Base-by-base conservation (phyloP, 1,140 invertebrate species). In the Mamestra configurata region DNA sequence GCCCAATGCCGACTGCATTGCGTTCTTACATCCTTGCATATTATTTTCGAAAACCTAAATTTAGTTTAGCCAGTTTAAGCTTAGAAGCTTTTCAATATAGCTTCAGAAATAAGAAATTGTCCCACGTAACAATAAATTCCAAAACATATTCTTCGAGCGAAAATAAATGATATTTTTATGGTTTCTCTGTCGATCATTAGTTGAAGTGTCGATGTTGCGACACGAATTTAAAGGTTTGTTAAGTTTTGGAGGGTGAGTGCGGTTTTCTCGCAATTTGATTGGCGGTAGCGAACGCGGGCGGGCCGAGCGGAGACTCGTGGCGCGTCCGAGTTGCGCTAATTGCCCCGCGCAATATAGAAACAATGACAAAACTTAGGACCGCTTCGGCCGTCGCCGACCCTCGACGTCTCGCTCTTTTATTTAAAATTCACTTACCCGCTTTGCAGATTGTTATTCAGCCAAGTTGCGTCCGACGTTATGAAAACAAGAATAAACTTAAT, bases 291-390 rank as follows among this genome's bases (percentile, higher is more conserved):
- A 79, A 77, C 83, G 85, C 79, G 81, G 79, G 87, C 76, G 82
- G 84, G 51, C 83, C 64, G 82, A 71, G 61, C 72, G 79, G 84
- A 89, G 85, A 88, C 81, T 84, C 83, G 87, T 84, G 79, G 77
- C 85, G 82, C 84, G 88, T 90, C 88, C 89, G 87, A 89, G 84
- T 86, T 82, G 88, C 89, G 87, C 93, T 94, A 94, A 94, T 94
- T 94, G 92, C 92, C 90, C 82, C 88, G 90, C 88, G 91, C 91
- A 93, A 93, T 93, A 93, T 89, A 91, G 91, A 92, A 94, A 94
- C 93, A 94, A 94, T 94, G 91, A 93, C 91, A 93, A 92, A 93
- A 94, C 88, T 93, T 93, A 72, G 86, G 82, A 79, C 85, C 86
- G 88, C 82, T 85, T 88, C 85, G 85, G 83, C 84, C 88, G 87